phyloP scores from a whole-genome alignment of 2,797 vertebrate species.

The Halcyon chelicuti region DNA sequence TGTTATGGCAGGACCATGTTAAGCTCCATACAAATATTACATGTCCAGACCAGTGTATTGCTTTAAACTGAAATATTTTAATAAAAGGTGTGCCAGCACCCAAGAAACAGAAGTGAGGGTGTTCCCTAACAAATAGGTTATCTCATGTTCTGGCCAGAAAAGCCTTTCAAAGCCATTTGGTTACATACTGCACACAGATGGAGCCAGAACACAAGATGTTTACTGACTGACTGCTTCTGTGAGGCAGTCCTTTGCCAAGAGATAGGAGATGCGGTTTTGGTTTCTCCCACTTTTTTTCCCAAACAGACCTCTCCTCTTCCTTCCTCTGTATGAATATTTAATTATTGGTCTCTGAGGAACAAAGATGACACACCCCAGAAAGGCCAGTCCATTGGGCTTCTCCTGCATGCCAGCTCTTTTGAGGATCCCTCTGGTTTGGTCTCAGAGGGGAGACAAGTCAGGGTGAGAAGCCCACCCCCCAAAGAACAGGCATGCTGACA shows the following conservation, averaged over 20 bases:
- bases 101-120: constrained; percentile 2
- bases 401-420: neutral
- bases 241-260: neutral
- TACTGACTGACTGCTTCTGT: neutral
- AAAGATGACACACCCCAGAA: neutral
- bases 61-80: constrained; percentile 18
- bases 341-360: neutral
- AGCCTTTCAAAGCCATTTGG: neutral
- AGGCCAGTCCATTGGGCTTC: neutral
- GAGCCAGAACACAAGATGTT: neutral
- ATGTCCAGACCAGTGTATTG: neutral
- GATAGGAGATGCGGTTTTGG: neutral
- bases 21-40: neutral
- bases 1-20: constrained; percentile 14
- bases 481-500: neutral
- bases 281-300: neutral
- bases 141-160: neutral
- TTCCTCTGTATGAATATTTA: neutral
- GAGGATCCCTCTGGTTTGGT: neutral
- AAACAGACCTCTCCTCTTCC: neutral
- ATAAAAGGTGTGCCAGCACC: constrained; percentile 16
- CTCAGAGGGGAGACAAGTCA: neutral
- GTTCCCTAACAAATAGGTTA: neutral
- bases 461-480: neutral
- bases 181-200: neutral